phyloP scores from a whole-genome alignment of 2,888 invertebrate species.

The Metopia argyrocephala region DNA sequence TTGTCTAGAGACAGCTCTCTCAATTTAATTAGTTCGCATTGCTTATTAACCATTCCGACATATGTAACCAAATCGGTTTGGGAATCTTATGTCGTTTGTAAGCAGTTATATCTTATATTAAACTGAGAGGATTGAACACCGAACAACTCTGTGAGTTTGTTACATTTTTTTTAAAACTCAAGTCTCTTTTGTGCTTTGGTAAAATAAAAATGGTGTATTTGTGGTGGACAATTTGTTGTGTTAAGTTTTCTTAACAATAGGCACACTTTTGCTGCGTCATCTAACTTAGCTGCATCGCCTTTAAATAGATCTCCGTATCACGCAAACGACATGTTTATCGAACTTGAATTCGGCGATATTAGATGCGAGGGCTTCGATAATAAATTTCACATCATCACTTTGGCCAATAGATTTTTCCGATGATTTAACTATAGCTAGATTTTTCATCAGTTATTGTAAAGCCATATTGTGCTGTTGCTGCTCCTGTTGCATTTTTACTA shows the following conservation, averaged over 20 bases:
- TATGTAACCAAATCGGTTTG: conserved; percentile 56
- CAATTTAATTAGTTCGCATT: conserved; percentile 59
- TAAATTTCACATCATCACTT: conserved; percentile 22
- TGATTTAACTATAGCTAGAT: background rate
- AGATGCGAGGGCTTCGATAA: conserved; percentile 51
- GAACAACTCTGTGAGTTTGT: conserved; percentile 54
- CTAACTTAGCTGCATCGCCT: conserved; percentile 50
- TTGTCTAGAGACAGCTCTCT: conserved; percentile 55
- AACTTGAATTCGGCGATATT: conserved; percentile 52
- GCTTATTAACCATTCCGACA: conserved; percentile 52
- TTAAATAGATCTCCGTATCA: conserved; percentile 58
- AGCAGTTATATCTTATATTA: conserved; percentile 55
- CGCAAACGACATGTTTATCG: conserved; percentile 55
- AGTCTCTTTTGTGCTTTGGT: conserved; percentile 52
- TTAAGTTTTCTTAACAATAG: conserved; percentile 59
- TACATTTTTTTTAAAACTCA: conserved; percentile 47
- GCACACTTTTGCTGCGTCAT: conserved; percentile 59
- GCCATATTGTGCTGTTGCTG: conserved; percentile 35
- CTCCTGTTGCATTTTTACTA: too few relatives aligned
- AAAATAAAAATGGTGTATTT: conserved; percentile 60
- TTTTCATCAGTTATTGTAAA: conserved; percentile 25
- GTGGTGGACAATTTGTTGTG: conserved; percentile 47
- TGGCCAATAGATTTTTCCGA: background rate
- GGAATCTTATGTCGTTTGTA: conserved; percentile 57
- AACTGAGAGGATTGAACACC: conserved; percentile 59